Evolutionary conservation across 2,888 invertebrate genomes (phyloP).

Genomic region (Melipona bicolor): DNA sequence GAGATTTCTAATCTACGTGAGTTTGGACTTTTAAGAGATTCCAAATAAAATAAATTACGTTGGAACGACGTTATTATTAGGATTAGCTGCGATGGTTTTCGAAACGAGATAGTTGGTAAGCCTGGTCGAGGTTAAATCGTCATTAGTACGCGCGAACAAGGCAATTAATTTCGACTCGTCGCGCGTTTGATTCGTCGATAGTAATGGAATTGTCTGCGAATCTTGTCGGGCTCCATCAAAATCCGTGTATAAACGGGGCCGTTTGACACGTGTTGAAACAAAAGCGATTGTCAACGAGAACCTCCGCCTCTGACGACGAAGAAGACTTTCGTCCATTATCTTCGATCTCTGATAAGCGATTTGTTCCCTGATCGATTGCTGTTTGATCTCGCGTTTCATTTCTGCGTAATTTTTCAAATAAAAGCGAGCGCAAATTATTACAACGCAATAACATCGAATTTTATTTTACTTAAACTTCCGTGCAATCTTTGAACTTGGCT

Average conservation of each 20-base stretch:
- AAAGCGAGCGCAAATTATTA: too few relatives aligned
- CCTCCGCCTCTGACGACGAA: not conserved
- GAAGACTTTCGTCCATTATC: not conserved
- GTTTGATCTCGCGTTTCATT: too few relatives aligned
- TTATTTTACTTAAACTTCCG: too few relatives aligned
- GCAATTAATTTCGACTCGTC: conserved; percentile 49
- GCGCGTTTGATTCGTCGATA: conserved; percentile 36
- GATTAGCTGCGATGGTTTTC: not conserved
- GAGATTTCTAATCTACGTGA: too few relatives aligned
- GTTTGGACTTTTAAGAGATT: too few relatives aligned
- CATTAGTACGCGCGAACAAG: conserved; percentile 16
- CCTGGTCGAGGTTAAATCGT: conserved; percentile 20
- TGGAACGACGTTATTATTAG: not conserved
- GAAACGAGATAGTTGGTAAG: not conserved
- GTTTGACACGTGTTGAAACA: conserved; percentile 23
- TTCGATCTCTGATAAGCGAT: not conserved
- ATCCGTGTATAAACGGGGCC: not conserved
- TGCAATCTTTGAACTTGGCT: too few relatives aligned
- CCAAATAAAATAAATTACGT: too few relatives aligned
- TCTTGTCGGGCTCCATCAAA: conserved; percentile 26
- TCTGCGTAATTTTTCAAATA: too few relatives aligned
- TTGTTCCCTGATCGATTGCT: not conserved
- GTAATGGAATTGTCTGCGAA: conserved; percentile 42
- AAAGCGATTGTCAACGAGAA: conserved; percentile 34
- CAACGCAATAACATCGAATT: too few relatives aligned